Evolutionary conservation across 1,140 invertebrate species (phyloP).

Genomic region (Temnothorax curvispinosus): DNA sequence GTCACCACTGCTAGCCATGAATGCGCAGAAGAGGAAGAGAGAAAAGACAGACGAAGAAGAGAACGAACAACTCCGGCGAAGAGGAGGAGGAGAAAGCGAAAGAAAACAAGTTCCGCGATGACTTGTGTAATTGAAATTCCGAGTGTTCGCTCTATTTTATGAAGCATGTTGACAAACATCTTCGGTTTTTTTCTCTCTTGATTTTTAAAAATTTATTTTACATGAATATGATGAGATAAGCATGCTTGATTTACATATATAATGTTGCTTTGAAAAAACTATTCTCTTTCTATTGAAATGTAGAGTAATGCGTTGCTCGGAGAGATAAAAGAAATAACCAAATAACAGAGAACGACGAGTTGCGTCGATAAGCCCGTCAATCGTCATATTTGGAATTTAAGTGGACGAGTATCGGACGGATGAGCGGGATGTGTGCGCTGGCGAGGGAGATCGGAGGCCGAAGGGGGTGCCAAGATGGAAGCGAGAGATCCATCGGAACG

Average conservation of each 20-base stretch:
- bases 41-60: conserved; percentile 20
- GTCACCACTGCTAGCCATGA: conserved; percentile 45
- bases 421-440: conserved; percentile 37
- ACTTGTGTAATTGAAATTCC: conserved; percentile 48
- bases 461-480: conserved; percentile 73
- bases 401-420: conserved; percentile 53
- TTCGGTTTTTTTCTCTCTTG: not conserved
- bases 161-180: conserved; percentile 15
- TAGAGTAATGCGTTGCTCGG: conserved; percentile 1
- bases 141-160: conserved; percentile 41
- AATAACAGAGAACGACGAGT: conserved; percentile 19
- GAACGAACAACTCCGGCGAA: conserved; percentile 16
- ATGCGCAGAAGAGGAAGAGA: conserved; percentile 20
- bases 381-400: conserved; percentile 81
- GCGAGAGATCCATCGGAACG: conserved; percentile 75
- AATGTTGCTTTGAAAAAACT: not conserved
- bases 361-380: conserved; percentile 78
- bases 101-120: conserved; percentile 39
- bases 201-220: not conserved
- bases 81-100: conserved; percentile 9
- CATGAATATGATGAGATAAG: not conserved
- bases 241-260: not conserved
- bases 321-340: conserved; percentile 18
- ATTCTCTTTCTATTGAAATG: conserved; percentile 18
- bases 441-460: conserved; percentile 61